These are phyloP conservation scores for Anableps anableps DNA, from an alignment of 2,797 vertebrate genomes.

Conservation along the genomic window DNA sequence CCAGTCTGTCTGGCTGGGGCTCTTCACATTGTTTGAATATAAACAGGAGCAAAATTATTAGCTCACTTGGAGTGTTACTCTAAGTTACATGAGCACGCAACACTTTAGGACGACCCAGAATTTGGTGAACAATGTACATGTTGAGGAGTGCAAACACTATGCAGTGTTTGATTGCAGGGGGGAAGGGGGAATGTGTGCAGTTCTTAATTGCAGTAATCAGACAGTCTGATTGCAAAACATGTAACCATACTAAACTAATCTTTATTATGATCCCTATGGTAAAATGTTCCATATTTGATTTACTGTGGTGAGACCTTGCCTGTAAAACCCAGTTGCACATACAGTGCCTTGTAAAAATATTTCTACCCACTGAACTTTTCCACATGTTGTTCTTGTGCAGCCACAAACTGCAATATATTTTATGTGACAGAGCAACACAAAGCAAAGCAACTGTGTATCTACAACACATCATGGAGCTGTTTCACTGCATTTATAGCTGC, in stretches of 20 bases:
- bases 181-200: conserved; percentile 13
- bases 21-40: conserved; percentile 78
- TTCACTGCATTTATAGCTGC: neutral
- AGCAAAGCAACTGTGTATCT: neutral
- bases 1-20: conserved; percentile 71
- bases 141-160: conserved; percentile 13
- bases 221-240: conserved; percentile 25
- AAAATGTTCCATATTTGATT: conserved; percentile 27
- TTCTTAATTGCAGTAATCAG: conserved; percentile 32
- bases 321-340: conserved; percentile 32
- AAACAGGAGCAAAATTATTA: conserved; percentile 76
- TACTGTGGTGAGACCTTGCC: conserved; percentile 42
- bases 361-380: neutral
- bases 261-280: conserved; percentile 19
- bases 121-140: conserved; percentile 32
- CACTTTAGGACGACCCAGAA: conserved; percentile 31
- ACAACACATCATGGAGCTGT: neutral
- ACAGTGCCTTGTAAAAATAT: conserved; percentile 1
- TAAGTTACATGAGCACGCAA: conserved; percentile 58
- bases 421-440: neutral
- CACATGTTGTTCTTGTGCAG: neutral
- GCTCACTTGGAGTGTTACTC: conserved; percentile 69
- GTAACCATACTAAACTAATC: conserved; percentile 10
- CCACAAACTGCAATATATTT: neutral
- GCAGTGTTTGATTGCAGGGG: conserved; percentile 17